Conservation (phyloP, 2,888 invertebrate genomes). For the Muschampia plurimacula region DNA sequence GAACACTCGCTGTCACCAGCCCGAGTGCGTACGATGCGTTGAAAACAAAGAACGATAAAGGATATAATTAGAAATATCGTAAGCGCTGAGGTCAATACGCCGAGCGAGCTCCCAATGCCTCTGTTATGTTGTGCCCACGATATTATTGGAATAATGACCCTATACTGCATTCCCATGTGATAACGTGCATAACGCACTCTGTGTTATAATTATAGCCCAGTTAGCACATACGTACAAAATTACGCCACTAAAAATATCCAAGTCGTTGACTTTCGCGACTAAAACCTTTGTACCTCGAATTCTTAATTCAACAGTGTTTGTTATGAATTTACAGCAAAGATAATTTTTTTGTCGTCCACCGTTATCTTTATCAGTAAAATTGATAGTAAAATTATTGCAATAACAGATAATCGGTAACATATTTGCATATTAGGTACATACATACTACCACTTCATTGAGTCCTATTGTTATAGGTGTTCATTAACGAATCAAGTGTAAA, state of each 20-base stretch:
- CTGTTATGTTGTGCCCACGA: constrained; percentile 58
- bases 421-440: not conserved
- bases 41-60: constrained; percentile 64
- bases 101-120: constrained; percentile 63
- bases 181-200: constrained; percentile 33
- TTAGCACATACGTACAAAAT: constrained; percentile 30
- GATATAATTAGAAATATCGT: constrained; percentile 74
- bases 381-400: constrained; percentile 5
- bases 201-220: constrained; percentile 35
- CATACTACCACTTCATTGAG: too few relatives aligned
- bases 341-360: not conserved
- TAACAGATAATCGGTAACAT: not conserved
- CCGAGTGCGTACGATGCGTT: constrained; percentile 51
- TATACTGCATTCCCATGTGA: constrained; percentile 45
- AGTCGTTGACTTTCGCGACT: constrained; percentile 22
- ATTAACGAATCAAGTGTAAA: too few relatives aligned
- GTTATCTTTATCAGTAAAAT: constrained; percentile 10
- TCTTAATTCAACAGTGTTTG: not conserved
- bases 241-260: constrained; percentile 26
- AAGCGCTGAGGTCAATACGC: constrained; percentile 68
- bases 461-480: too few relatives aligned
- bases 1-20: constrained; percentile 46
- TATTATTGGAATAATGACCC: constrained; percentile 72
- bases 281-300: constrained; percentile 6
- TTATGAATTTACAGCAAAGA: not conserved